These are phyloP conservation scores for Pardalotus punctatus DNA, from an alignment of 2,113 vertebrate species.

Conservation along the genomic window DNA sequence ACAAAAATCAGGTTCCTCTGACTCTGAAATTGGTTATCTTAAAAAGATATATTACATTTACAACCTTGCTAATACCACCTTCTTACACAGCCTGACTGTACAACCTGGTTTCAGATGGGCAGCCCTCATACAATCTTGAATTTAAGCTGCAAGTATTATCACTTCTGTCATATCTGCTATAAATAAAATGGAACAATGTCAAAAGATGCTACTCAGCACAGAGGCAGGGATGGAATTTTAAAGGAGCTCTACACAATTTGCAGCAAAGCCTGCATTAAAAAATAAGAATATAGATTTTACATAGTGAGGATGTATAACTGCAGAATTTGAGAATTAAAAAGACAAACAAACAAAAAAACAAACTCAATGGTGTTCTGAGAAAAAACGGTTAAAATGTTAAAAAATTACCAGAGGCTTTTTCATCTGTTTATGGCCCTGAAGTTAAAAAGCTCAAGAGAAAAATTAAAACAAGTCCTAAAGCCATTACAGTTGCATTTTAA, in stretches of 20 bases:
- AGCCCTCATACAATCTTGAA: slow-evolving; percentile 10
- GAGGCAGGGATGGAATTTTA: not conserved
- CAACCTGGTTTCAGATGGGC: slow-evolving; percentile 29
- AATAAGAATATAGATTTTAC: not conserved
- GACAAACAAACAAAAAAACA: not conserved
- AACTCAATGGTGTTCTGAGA: not conserved
- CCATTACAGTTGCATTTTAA: slow-evolving; percentile 47
- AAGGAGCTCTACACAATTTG: not conserved
- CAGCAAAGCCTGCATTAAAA: not conserved
- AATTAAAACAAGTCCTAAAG: slow-evolving; percentile 49
- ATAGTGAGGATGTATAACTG: not conserved
- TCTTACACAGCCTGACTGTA: not conserved
- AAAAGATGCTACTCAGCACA: slow-evolving; percentile 15
- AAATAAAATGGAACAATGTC: slow-evolving; percentile 61
- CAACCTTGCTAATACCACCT: slow-evolving; percentile 4
- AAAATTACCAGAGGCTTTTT: not conserved
- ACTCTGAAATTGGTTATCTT: not conserved
- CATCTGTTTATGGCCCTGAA: not conserved
- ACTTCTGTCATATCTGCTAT: slow-evolving; percentile 43
- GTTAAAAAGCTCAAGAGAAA: slow-evolving; percentile 35
- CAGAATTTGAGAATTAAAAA: not conserved
- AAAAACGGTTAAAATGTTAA: not conserved
- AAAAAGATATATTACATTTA: not conserved
- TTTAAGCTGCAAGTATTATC: slow-evolving; percentile 44
- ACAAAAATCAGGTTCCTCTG: not conserved